Evolutionary conservation across 2,888 invertebrate species (phyloP), one percentile per base, ranked within the genome.

Genomic region (Bellardia bayeri): DNA sequence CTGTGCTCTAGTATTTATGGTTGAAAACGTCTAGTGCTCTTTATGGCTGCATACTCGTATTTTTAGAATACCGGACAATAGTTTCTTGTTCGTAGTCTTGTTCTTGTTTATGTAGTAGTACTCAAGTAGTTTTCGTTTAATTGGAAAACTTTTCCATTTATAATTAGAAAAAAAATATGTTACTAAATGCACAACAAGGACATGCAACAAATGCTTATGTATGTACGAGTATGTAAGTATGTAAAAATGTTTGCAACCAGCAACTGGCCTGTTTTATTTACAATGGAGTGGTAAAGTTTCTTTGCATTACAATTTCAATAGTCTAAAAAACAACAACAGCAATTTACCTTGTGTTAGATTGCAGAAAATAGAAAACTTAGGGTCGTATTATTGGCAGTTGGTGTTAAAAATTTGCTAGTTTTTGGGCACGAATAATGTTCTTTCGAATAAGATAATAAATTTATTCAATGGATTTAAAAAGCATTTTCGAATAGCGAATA

Each of bases 91-190:
- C n/a, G n/a, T n/a, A n/a, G n/a, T 37, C 3, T 6, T 45, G 51
- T 16, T 58, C 33, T 30, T 71, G 13, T 66, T 61, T 49, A 75
- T 76, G 63, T 23, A 58, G 79, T 54, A 66, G 76, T 51, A 63
- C 69, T 78, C 49, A 51, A 84, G 61, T 81, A 87, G 85, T 85
- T 87, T 82, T 69, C 79, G 51, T 85, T 87, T 82, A 85, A 85
- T 87, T 87, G 84, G 87, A 87, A 87, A 87, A 87, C 82, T 87
- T 87, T 84, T 64, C 49, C 68, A 84, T 74, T 85, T 82, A 85
- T 85, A 85, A 87, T 87, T 87, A 87, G 74, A 85, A 84, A 69
- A 68, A 37, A 49, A 82, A 78, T 69, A 79, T 82, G 68, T 82
- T 85, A 54, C 87, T 78, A 84, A 87, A 84, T 84, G 81, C 63